phyloP scores from a whole-genome alignment of 1,140 invertebrate species.

The Anoplophora glabripennis region DNA sequence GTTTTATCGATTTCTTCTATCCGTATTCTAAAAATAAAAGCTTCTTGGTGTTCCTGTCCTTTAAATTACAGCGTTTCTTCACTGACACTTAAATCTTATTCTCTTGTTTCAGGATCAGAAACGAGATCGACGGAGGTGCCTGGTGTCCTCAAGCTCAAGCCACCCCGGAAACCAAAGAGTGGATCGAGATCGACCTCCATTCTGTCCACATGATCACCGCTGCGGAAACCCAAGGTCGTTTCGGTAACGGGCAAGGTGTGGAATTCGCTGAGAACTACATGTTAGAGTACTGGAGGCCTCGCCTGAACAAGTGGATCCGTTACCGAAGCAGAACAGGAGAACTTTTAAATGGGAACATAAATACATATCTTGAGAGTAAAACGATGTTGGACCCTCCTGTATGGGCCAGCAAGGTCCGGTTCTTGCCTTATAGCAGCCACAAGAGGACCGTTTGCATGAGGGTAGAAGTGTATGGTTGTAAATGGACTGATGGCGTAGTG shows the following conservation, averaged over 20 bases:
- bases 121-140: constrained; percentile 75
- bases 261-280: constrained; percentile 77
- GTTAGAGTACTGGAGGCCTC: constrained; percentile 74
- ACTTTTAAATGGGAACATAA: constrained; percentile 77
- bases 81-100: no score
- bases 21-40: no score
- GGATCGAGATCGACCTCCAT: constrained; percentile 75
- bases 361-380: constrained; percentile 76
- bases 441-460: constrained; percentile 75
- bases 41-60: no score
- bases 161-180: constrained; percentile 69
- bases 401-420: constrained; percentile 69
- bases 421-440: constrained; percentile 72
- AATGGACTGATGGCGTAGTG: constrained; percentile 71
- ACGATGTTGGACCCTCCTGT: constrained; percentile 69
- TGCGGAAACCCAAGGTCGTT: constrained; percentile 84
- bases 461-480: constrained; percentile 74
- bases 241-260: constrained; percentile 79
- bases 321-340: constrained; percentile 66
- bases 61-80: no score
- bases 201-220: constrained; percentile 72
- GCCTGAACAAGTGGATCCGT: constrained; percentile 69
- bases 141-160: constrained; percentile 81
- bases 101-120: constrained; percentile 63
- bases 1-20: no score